Evolutionary conservation across 2,113 vertebrate species (phyloP).

Genomic region (Ophiodon elongatus): DNA sequence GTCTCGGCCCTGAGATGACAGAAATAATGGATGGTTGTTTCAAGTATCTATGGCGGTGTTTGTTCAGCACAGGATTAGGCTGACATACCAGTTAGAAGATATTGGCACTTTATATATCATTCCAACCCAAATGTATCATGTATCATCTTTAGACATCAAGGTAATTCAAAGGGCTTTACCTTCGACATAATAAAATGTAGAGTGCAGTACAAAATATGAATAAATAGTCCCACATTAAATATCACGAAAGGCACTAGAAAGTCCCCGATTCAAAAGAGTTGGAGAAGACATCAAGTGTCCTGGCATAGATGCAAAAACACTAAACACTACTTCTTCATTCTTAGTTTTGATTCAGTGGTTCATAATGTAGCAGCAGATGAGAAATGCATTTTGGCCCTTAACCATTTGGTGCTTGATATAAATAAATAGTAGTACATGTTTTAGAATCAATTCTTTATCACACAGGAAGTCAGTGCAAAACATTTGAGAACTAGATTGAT

Average conservation of each 20-base stretch:
- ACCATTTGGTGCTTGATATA: not conserved
- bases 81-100: not conserved
- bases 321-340: not conserved
- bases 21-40: slow-evolving; percentile 46
- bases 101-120: slow-evolving; percentile 4
- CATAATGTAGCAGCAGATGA: not conserved
- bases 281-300: not conserved
- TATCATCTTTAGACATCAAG: not conserved
- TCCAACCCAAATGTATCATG: not conserved
- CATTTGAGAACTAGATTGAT: not conserved
- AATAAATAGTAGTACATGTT: not conserved
- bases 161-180: not conserved
- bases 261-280: not conserved
- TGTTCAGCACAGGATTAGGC: slow-evolving; percentile 11
- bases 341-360: not conserved
- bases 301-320: not conserved
- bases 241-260: not conserved
- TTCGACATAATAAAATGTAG: not conserved
- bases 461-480: not conserved
- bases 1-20: slow-evolving; percentile 49
- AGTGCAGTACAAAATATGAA: not conserved
- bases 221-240: not conserved
- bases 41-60: slow-evolving; percentile 37
- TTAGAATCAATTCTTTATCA: no score
- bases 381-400: not conserved